Percentiles rank a stretch among this genome's conserved stretches.
phyloP scores from a whole-genome alignment of 2,888 invertebrate genomes.

The Odontocolon sp. region DNA sequence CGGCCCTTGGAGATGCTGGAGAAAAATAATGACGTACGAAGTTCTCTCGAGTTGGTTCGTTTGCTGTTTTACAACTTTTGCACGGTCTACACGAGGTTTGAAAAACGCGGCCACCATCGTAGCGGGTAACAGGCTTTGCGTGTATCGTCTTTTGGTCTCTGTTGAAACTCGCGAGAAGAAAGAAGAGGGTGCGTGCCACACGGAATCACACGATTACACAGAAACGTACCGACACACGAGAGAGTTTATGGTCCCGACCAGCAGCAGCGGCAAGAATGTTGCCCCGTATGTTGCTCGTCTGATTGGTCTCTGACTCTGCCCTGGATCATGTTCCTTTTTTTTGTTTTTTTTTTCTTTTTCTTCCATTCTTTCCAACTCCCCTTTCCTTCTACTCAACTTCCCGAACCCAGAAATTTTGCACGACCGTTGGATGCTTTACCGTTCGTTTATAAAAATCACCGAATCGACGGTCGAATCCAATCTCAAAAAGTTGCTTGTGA shows the following conservation, averaged over 20 bases:
- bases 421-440: constrained; percentile 40
- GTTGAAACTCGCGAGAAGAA: background rate
- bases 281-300: constrained; percentile 49
- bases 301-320: constrained; percentile 57
- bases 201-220: constrained; percentile 9
- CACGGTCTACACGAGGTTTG: background rate
- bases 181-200: constrained; percentile 2
- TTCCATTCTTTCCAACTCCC: background rate
- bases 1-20: too few relatives aligned
- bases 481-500: too few relatives aligned
- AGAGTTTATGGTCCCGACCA: background rate
- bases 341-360: background rate
- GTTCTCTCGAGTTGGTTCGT: background rate
- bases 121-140: background rate
- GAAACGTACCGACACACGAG: background rate
- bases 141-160: background rate
- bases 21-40: constrained; percentile 1
- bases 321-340: constrained; percentile 35
- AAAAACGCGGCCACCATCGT: constrained; percentile 16
- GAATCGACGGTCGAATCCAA: background rate
- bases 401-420: constrained; percentile 25
- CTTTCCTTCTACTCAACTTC: background rate
- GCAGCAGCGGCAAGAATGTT: constrained; percentile 55
- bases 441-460: constrained; percentile 13
- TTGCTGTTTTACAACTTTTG: too few relatives aligned